Conservation (phyloP, 2,797 vertebrate species). For the Pampus argenteus region DNA sequence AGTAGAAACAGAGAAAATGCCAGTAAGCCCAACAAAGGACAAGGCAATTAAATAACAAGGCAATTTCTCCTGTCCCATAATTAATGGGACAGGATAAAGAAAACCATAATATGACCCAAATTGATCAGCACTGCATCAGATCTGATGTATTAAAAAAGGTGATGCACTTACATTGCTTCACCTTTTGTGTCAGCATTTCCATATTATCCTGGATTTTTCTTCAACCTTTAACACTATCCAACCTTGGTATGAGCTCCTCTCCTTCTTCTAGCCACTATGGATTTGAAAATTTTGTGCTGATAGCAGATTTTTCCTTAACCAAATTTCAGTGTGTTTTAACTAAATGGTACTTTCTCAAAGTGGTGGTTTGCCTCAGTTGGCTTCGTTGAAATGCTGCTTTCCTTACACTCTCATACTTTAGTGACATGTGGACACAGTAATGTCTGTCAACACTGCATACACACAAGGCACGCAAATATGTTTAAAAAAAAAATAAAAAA, state of each 20-base stretch:
- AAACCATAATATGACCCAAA: not conserved
- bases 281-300: not conserved
- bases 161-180: conserved; percentile 12
- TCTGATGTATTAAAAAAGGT: not conserved
- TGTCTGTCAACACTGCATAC: not conserved
- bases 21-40: conserved; percentile 18
- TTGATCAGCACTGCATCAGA: not conserved
- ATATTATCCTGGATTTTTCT: conserved; percentile 20
- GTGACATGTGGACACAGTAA: not conserved
- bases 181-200: conserved; percentile 22
- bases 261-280: not conserved
- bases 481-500: too few relatives aligned
- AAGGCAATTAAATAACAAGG: conserved; percentile 14
- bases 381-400: not conserved
- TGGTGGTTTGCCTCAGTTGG: not conserved
- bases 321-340: conserved; percentile 13
- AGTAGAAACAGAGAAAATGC: conserved; percentile 54
- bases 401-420: not conserved
- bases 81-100: not conserved
- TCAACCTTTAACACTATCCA: conserved; percentile 20
- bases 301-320: not conserved
- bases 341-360: not conserved
- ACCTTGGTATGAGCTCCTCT: conserved; percentile 5
- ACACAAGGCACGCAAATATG: too few relatives aligned
- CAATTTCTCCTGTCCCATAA: too few relatives aligned